These are phyloP conservation scores for Molorchus minor DNA, from an alignment of 2,888 invertebrate species.

Conservation along the genomic window DNA sequence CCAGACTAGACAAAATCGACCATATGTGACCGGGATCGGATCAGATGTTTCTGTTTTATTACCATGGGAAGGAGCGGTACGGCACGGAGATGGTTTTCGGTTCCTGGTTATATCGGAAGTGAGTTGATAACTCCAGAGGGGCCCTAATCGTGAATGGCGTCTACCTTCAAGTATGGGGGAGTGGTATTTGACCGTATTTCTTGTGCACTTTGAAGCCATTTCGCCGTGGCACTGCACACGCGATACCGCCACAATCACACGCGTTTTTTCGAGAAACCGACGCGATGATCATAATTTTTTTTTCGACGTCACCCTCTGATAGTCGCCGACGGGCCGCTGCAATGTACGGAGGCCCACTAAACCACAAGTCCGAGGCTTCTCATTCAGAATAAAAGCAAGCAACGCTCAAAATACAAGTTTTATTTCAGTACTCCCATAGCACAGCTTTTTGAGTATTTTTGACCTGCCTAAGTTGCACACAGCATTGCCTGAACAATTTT, in stretches of 20 bases:
- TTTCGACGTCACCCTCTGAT: conserved; percentile 18
- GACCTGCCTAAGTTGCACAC: conserved; percentile 65
- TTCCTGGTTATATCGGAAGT: conserved; percentile 37
- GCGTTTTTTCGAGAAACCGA: conserved; percentile 23
- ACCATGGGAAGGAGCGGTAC: conserved; percentile 33
- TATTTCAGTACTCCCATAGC: conserved; percentile 65
- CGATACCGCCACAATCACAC: conserved; percentile 30
- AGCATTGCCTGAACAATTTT: conserved; percentile 63
- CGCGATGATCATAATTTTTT: conserved; percentile 27
- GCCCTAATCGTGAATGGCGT: conserved; percentile 11
- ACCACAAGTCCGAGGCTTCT: conserved; percentile 45
- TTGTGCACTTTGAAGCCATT: conserved; percentile 30
- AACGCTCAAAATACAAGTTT: conserved; percentile 65
- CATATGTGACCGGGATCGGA: conserved; percentile 32
- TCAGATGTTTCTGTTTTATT: conserved; percentile 39
- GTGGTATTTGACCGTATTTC: conserved; percentile 31
- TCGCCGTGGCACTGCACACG: conserved; percentile 33
- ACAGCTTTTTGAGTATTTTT: conserved; percentile 66
- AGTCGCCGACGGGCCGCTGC: conserved; percentile 36
- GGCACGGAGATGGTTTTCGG: conserved; percentile 27
- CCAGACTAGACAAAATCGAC: conserved; percentile 34
- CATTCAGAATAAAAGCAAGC: conserved; percentile 63
- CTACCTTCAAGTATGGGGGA: conserved; percentile 35
- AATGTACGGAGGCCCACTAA: conserved; percentile 39
- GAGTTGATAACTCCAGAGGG: conserved; percentile 28